Base-by-base conservation (phyloP, 2,888 invertebrate genomes). In the Lottia gigantea region DNA sequence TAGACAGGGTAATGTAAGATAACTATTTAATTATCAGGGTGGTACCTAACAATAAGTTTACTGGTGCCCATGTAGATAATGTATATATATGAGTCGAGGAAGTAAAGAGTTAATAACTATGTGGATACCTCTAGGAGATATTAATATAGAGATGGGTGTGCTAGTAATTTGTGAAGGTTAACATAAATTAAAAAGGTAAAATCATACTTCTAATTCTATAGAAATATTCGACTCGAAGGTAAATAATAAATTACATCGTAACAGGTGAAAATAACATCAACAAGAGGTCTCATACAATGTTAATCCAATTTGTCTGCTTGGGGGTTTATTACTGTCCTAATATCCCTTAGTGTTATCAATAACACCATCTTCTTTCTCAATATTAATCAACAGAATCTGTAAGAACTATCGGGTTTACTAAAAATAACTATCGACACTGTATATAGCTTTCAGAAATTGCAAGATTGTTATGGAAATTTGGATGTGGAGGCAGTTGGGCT, bases 71-170 rank as follows among this genome's bases (percentile, higher is more conserved):
- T 73, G 82, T 85, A 49, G 86, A 86, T 70, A 81, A 78, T 64
- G 86, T 86, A 45, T 86, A n/a, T n/a, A 86, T 73, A 86, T 86
- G 86, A 71, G 77, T 26, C 77, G 84, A 26, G 86, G 86, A 15
- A 83, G 84, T 14, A 23, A 68, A 0, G 72, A 78, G 8, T 74
- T 86, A 62, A 75, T 78, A 61, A 86, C 86, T 7, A 80, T 85
- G 82, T 86, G 86, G 86, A 84, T 84, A 61, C 86, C 86, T 2
- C 72, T 86, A 31, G 85, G 83, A 16, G 83, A 84, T 72, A 72
- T 81, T 4, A 75, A 76, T 8, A 74, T 81, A 40, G 82, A 82
- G 68, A 82, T 85, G 76, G 85, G 85, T 0, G 82, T 82, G 16
- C 73, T 85, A 62, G 83, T 82, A 23, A 76, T 86, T 23, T 83